Evolutionary conservation across 2,113 vertebrate species (phyloP), one percentile per base, ranked within the genome.

Genomic region (Gobio gobio): DNA sequence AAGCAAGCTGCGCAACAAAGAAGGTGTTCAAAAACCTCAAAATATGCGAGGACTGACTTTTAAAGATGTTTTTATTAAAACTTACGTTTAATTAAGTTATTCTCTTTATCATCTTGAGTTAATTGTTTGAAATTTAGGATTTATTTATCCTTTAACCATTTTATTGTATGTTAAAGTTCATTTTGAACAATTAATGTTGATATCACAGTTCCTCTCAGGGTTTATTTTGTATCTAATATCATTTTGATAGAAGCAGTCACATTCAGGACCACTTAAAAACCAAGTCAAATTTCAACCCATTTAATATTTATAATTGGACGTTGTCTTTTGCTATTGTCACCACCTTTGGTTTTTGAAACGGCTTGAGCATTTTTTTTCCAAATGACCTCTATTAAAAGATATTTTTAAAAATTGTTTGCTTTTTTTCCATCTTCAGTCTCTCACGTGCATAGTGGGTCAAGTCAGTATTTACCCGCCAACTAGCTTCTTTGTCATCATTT

Each of bases 321-420:
- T 86, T 86, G 82, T 86, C n/a, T 33, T 82, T 83, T 77, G 87
- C 78, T 84, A 66, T 86, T 88, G 75, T 88, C 82, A 84, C 59
- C 43, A 78, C 29, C 49, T 84, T 78, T 83, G 61, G 61, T 84
- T 78, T 87, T 85, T 88, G 66, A 74, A 76, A 86, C 84, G 36
- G 76, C 63, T 82, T 49, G 75, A 36, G 66, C 29, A 40, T 33
- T 51, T 58, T 82, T 43, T 86, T 84, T 86, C 68, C 63, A 85
- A 85, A 78, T 81, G 49, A 89, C 83, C 61, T 83, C 51, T 88
- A 90, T 90, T 90, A 88, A 91, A 91, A 78, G 70, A 88, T 92
- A 88, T 91, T 89, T 92, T 89, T 90, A 33, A 88, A 90, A 90
- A 24, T 36, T 8, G 26, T 64, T 78, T 86, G 33, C 22, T 73